Evolutionary conservation across 2,113 vertebrate species (phyloP).

Genomic region (Nannobrachium achirus): DNA sequence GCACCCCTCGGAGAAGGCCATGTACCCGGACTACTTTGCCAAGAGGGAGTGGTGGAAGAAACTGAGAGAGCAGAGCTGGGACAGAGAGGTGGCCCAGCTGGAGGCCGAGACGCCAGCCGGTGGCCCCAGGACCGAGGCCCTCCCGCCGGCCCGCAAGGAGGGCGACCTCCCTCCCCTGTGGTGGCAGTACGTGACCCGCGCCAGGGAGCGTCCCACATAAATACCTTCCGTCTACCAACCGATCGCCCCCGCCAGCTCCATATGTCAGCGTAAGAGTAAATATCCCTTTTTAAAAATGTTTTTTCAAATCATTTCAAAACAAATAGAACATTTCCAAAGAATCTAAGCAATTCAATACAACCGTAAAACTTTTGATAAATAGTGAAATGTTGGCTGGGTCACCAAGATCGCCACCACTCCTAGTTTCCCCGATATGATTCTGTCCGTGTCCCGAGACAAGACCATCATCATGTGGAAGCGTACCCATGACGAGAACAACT

Average conservation of each 20-base stretch:
- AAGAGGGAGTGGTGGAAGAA: conserved; percentile 97
- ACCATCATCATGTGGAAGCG: conserved; percentile 98
- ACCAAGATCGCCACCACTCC: conserved; percentile 96
- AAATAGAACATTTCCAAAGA: no score
- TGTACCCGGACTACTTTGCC: conserved; percentile 96
- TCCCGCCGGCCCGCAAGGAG: conserved; percentile 91
- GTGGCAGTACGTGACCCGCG: conserved; percentile 92
- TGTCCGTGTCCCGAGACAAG: conserved; percentile 94
- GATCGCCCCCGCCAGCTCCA: neutral
- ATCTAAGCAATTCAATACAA: no score
- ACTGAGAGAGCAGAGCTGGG: conserved; percentile 89
- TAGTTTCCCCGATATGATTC: conserved; percentile 97
- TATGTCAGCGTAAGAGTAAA: neutral
- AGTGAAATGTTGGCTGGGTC: conserved; percentile 95
- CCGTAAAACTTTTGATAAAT: no score
- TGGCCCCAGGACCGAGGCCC: conserved; percentile 82
- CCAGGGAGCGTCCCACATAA: conserved; percentile 84
- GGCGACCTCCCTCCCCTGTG: conserved; percentile 92
- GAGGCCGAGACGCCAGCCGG: conserved; percentile 82
- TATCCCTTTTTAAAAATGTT: no score
- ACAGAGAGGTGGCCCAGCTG: conserved; percentile 93
- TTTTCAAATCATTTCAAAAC: no score
- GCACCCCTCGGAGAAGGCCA: conserved; percentile 95
- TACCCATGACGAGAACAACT: conserved; percentile 96
- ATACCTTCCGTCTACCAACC: neutral